A percentile compares a stretch with the other conserved stretches of the same genome.
These are phyloP conservation scores for Pediacus dermestoides DNA, from an alignment of 2,888 invertebrate genomes.

Conservation along the genomic window DNA sequence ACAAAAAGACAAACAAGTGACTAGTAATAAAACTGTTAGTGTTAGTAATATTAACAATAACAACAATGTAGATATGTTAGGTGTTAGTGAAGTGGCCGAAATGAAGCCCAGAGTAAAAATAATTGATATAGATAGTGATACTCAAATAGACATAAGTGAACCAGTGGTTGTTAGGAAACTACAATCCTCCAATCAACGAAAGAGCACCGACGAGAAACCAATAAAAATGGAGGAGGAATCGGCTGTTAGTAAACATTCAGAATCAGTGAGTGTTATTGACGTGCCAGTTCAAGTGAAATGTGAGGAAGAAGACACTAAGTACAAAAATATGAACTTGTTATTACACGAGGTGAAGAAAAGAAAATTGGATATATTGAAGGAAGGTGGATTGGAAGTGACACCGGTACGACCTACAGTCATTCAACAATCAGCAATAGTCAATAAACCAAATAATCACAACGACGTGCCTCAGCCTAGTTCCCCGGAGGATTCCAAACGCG, in stretches of 20 bases:
- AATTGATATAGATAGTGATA: too few relatives aligned
- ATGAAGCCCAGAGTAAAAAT: background rate
- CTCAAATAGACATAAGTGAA: too few relatives aligned
- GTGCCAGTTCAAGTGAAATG: conserved; percentile 35
- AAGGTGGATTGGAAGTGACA: conserved; percentile 73
- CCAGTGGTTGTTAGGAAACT: too few relatives aligned
- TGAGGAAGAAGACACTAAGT: conserved; percentile 44
- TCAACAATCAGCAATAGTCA: conserved; percentile 31
- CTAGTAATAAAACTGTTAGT: conserved; percentile 27
- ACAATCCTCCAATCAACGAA: too few relatives aligned
- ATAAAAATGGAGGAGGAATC: conserved; percentile 16
- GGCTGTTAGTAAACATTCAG: conserved; percentile 1
- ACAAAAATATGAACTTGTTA: conserved; percentile 27
- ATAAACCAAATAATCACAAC: too few relatives aligned
- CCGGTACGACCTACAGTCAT: conserved; percentile 55
- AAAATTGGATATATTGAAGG: conserved; percentile 71
- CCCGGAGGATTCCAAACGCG: conserved; percentile 47
- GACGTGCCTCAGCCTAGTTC: conserved; percentile 33
- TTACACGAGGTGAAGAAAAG: conserved; percentile 57
- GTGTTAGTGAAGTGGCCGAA: conserved; percentile 2
- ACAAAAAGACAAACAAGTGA: conserved; percentile 39
- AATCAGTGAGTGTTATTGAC: conserved; percentile 2
- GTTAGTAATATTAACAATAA: conserved; percentile 18
- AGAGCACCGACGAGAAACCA: conserved; percentile 20
- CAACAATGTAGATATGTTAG: conserved; percentile 18